These are phyloP conservation scores for Pandemis cinnamomeana DNA, from an alignment of 2,888 invertebrate genomes.

Conservation along the genomic window DNA sequence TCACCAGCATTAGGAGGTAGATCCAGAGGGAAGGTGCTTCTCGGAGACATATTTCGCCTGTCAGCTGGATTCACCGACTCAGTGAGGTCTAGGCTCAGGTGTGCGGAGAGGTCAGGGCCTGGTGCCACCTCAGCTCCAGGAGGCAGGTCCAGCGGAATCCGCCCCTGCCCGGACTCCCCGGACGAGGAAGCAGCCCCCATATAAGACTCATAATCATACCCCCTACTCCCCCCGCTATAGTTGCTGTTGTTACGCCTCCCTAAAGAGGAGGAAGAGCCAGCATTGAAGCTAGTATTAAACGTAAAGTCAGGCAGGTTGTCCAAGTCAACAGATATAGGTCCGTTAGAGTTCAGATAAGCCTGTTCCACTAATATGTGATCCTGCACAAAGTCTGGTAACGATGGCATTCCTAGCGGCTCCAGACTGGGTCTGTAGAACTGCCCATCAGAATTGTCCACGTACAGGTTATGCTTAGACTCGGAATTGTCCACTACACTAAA, in stretches of 20 bases:
- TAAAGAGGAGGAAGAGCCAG: constrained; percentile 69
- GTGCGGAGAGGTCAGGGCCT: constrained; percentile 68
- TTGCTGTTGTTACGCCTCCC: constrained; percentile 68
- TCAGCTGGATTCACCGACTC: constrained; percentile 79
- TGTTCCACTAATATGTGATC: constrained; percentile 94
- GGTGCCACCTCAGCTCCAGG: constrained; percentile 69
- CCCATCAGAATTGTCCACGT: constrained; percentile 68
- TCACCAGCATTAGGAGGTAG: constrained; percentile 78
- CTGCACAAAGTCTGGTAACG: constrained; percentile 94
- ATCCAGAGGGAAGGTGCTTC: constrained; percentile 76
- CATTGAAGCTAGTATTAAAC: constrained; percentile 81
- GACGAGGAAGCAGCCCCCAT: constrained; percentile 68
- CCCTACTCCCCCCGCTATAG: constrained; percentile 61
- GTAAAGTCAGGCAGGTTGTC: constrained; percentile 89
- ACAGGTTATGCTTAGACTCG: constrained; percentile 80
- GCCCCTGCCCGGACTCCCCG: constrained; percentile 59
- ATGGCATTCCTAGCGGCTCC: constrained; percentile 84
- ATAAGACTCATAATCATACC: constrained; percentile 72
- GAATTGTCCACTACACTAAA: constrained; percentile 80
- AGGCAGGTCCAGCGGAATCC: constrained; percentile 72
- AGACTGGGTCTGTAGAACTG: constrained; percentile 76
- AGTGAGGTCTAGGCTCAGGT: constrained; percentile 76
- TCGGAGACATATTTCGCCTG: constrained; percentile 74
- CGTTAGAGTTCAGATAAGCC: constrained; percentile 86
- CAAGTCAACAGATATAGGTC: constrained; percentile 83